Conservation (phyloP, 92 coral and sea anemone species). For the Palythoa heliodiscus region DNA sequence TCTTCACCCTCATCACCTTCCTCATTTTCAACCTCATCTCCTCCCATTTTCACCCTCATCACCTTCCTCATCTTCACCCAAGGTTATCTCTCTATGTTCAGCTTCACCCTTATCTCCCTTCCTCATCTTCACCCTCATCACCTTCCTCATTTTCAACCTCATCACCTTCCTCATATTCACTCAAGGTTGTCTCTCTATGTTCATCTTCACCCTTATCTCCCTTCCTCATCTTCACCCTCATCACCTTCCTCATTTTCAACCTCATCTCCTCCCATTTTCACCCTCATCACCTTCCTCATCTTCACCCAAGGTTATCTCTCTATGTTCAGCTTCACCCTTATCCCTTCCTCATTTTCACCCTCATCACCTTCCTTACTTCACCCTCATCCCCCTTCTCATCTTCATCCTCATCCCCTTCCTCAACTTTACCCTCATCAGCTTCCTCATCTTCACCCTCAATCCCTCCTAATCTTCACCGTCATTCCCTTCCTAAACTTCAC, state of each 20-base stretch:
- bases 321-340: background rate
- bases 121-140: background rate
- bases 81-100: background rate
- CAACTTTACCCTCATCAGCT: background rate
- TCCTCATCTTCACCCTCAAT: background rate
- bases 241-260: background rate
- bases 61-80: background rate
- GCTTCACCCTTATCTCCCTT: background rate
- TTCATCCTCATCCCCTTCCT: background rate
- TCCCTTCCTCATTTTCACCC: background rate
- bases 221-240: background rate
- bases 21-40: too few relatives aligned
- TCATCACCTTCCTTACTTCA: background rate
- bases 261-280: background rate
- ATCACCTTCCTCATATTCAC: background rate
- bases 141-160: background rate
- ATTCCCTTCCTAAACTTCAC: background rate
- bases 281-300: background rate
- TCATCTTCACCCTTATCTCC: background rate
- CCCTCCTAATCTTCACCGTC: background rate
- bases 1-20: too few relatives aligned
- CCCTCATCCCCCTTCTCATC: background rate
- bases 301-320: background rate
- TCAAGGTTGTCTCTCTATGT: background rate
- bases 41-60: background rate